Percentiles rank a stretch among this genome's conserved stretches.
Conservation (phyloP, 2,797 vertebrate genomes). For the Enteromius argenteus region DNA sequence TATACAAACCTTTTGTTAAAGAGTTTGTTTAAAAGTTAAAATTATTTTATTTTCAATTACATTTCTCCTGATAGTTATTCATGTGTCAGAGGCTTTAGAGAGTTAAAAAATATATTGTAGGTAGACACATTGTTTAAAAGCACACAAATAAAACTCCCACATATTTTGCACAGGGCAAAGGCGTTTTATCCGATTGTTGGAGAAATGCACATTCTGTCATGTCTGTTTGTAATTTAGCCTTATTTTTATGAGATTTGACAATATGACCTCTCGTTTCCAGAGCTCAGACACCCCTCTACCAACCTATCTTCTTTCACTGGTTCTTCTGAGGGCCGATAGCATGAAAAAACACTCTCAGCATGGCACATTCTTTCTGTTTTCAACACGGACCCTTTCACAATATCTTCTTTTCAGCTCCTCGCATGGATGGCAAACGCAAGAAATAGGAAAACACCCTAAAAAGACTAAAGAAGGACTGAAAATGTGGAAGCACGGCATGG, state of each 20-base stretch:
- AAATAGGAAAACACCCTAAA: neutral
- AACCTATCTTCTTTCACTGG: constrained; percentile 54
- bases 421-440: constrained; percentile 40
- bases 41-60: neutral
- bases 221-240: constrained; percentile 29
- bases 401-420: constrained; percentile 31
- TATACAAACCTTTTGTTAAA: neutral
- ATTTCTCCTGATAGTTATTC: neutral
- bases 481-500: neutral
- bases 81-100: neutral
- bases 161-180: neutral
- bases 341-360: constrained; percentile 27
- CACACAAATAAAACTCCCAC: neutral
- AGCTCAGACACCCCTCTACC: constrained; percentile 49
- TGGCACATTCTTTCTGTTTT: constrained; percentile 44
- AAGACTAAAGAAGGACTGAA: neutral
- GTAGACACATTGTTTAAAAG: neutral
- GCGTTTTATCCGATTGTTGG: neutral
- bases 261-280: constrained; percentile 35
- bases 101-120: neutral
- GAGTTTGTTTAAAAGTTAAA: neutral
- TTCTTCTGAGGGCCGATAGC: neutral
- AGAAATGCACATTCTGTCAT: neutral
- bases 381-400: constrained; percentile 48
- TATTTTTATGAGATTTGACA: constrained; percentile 43